Evolutionary conservation across 1,140 invertebrate species (phyloP), one percentile per base, ranked within the genome.

Genomic region (Diorhabda carinulata): DNA sequence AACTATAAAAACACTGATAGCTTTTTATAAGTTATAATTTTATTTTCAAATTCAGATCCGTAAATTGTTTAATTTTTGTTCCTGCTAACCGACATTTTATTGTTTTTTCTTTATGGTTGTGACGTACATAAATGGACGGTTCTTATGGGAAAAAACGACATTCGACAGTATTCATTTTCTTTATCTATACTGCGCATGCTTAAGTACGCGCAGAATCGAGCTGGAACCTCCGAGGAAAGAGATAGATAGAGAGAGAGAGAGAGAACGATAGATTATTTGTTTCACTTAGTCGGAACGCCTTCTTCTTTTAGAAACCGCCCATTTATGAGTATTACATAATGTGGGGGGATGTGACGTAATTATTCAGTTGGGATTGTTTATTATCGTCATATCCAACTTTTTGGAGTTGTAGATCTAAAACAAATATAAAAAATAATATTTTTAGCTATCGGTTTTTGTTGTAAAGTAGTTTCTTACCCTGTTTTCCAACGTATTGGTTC

Each of bases 401-500:
- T 9, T 10, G 47, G 63, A 25, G 63, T 47, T 3, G 43, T 64
- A 4, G 63, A 64, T 47, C 63, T 64, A 42, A 52, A 64, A 64
- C 7, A 42, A 42, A 10, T 6, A 7, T 7, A 60, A 60, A 60
- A 42, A 60, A 42, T 25, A n/a, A 60, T 60, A 40, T 52, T 8
- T 52, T 52, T 52, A 9, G 25, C 41, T 3, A 3, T 42, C 58
- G 25, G 25, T 6, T 60, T 25, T n/a, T 25, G 25, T 10, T 10
- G 25, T 25, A 25, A 10, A n/a, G n/a, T 10, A 6, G 58, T n/a
- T n/a, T n/a, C 58, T 6, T 60, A 60, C 58, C 58, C 58, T n/a
- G 10, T 10, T 66, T 66, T 69, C 67, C 71, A 69, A 40, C 64
- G 66, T 56, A 72, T 69, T 3, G 67, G 67, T 60, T 72, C 71